A percentile compares a stretch with the other conserved stretches of the same genome.
phyloP scores from a whole-genome alignment of 2,797 vertebrate species.

The Sebastes minor region DNA sequence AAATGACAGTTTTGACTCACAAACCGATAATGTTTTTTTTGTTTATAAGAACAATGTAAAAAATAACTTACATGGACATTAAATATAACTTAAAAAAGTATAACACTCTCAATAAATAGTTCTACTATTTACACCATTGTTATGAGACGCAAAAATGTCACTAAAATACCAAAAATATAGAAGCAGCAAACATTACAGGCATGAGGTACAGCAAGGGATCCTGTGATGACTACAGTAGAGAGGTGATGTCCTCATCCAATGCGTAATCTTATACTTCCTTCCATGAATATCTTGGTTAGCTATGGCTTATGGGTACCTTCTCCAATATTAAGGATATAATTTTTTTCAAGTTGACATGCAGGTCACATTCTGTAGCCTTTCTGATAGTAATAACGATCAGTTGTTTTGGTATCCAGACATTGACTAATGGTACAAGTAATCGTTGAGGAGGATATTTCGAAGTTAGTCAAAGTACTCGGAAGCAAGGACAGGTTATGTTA shows the following conservation, averaged over 20 bases:
- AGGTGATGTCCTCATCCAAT: conserved; percentile 71
- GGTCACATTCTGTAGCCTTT: conserved; percentile 55
- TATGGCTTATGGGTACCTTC: conserved; percentile 71
- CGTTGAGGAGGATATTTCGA: conserved; percentile 26
- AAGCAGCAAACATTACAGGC: conserved; percentile 98
- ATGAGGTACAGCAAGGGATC: conserved; percentile 97
- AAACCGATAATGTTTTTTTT: conserved; percentile 81
- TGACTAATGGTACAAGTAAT: conserved; percentile 21
- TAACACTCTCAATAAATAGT: conserved; percentile 99
- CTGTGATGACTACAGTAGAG: conserved; percentile 86
- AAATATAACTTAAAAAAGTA: conserved; percentile 99
- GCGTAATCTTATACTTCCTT: conserved; percentile 78
- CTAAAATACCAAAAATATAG: conserved; percentile 87
- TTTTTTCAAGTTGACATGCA: conserved; percentile 52
- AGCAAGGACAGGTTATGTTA: conserved; percentile 8
- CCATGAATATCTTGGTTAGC: conserved; percentile 63
- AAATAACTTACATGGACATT: conserved; percentile 99
- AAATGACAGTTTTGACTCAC: conserved; percentile 78
- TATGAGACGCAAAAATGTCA: conserved; percentile 93
- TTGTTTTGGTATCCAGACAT: conserved; percentile 50
- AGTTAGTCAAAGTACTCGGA: conserved; percentile 17
- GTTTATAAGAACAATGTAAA: conserved; percentile 91
- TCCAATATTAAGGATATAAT: conserved; percentile 36
- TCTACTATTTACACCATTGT: conserved; percentile 99
- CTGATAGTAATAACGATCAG: conserved; percentile 16